phyloP scores from a whole-genome alignment of 1,140 invertebrate species.

The Lordiphosa mommai region DNA sequence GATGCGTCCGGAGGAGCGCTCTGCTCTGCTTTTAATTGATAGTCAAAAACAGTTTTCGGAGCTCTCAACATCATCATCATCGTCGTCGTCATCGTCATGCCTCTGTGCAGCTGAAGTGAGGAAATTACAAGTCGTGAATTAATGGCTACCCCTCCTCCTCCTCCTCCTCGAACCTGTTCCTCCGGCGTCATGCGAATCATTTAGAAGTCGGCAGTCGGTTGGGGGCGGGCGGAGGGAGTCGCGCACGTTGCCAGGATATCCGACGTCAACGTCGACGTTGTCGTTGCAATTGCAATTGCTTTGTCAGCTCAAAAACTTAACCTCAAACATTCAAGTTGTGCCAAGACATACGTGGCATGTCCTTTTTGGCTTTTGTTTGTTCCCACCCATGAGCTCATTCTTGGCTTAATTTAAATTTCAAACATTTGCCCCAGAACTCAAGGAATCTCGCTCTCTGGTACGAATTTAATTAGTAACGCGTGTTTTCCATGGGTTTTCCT shows the following conservation, averaged over 20 bases:
- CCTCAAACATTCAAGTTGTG: constrained; percentile 50
- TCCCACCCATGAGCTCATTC: neutral
- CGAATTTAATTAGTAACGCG: constrained; percentile 72
- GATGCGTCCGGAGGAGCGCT: neutral
- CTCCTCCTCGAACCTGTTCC: neutral
- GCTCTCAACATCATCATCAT: constrained; percentile 30
- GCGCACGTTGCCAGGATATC: constrained; percentile 71
- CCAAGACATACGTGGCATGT: constrained; percentile 37
- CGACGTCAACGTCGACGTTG: constrained; percentile 51
- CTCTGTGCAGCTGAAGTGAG: constrained; percentile 67
- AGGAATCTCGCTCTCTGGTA: constrained; percentile 19
- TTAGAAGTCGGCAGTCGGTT: neutral
- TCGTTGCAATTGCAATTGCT: constrained; percentile 69
- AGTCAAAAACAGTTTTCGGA: constrained; percentile 58
- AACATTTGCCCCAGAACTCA: constrained; percentile 38
- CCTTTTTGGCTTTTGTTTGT: constrained; percentile 44
- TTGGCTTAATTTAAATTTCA: constrained; percentile 66
- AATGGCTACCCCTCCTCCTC: constrained; percentile 49
- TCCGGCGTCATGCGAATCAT: neutral
- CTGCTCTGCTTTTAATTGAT: constrained; percentile 59
- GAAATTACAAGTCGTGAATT: constrained; percentile 79
- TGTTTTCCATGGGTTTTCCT: constrained; percentile 62
- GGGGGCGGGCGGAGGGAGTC: constrained; percentile 23
- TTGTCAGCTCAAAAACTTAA: constrained; percentile 77
- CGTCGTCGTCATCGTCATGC: constrained; percentile 5